phyloP scores from a whole-genome alignment of 2,888 invertebrate genomes.

The Chrysolina oricalcia region DNA sequence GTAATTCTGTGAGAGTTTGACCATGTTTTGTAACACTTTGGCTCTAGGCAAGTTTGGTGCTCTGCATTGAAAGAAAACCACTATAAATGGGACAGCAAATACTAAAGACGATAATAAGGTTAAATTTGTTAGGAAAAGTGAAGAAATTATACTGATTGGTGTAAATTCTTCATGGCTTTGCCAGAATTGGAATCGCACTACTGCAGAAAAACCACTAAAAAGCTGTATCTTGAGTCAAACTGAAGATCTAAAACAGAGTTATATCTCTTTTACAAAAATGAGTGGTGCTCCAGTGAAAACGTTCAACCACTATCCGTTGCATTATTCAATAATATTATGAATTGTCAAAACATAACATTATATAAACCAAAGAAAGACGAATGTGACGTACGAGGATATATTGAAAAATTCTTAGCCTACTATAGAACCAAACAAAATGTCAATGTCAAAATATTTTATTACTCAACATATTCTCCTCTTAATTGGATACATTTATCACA shows the following conservation, averaged over 20 bases:
- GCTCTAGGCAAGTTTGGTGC: conserved; percentile 10
- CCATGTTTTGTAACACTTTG: conserved; percentile 40
- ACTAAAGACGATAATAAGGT: conserved; percentile 23
- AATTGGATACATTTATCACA: too few species aligned
- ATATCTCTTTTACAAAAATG: conserved; percentile 41
- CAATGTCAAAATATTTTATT: too few species aligned
- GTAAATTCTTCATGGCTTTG: conserved; percentile 8
- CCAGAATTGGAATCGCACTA: conserved; percentile 45
- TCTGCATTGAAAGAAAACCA: conserved; percentile 16
- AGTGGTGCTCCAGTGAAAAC: conserved; percentile 34
- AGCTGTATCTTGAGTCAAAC: conserved; percentile 43
- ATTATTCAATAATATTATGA: conserved; percentile 41
- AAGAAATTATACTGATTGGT: conserved; percentile 6
- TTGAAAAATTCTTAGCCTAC: too few species aligned
- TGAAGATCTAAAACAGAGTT: conserved; percentile 43
- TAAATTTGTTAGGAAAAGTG: conserved; percentile 12
- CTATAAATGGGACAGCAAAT: neutral
- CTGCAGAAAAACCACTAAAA: conserved; percentile 39
- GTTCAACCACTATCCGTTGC: conserved; percentile 29
- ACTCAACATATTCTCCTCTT: too few species aligned
- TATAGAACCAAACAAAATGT: too few species aligned
- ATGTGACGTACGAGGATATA: too few species aligned
- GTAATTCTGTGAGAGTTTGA: conserved; percentile 37
- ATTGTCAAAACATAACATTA: conserved; percentile 43
- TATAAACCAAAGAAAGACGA: conserved; percentile 47